phyloP scores from a whole-genome alignment of 2,113 vertebrate genomes.

The Entomyzon cyanotis region DNA sequence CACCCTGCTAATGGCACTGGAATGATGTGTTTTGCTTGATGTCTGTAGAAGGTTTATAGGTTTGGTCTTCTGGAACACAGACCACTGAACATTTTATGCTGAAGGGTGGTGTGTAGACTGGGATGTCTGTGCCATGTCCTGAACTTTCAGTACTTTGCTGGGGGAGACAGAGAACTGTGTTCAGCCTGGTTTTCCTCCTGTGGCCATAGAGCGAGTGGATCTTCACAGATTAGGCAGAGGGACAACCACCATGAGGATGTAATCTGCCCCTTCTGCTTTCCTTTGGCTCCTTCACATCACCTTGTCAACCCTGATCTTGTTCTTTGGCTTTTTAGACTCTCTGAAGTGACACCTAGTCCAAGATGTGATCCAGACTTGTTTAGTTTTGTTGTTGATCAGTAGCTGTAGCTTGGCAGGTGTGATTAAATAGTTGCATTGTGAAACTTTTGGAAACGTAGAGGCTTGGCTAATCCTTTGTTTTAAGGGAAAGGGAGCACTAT shows the following conservation, averaged over 20 bases:
- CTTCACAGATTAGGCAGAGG: background rate
- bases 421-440: background rate
- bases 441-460: background rate
- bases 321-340: background rate
- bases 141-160: background rate
- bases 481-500: background rate
- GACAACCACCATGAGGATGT: background rate
- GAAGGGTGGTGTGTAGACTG: rapidly evolving
- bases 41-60: background rate
- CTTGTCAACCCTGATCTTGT: background rate
- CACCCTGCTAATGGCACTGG: rapidly evolving
- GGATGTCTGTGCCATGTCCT: background rate
- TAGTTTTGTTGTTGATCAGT: background rate
- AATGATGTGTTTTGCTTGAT: background rate
- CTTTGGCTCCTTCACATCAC: background rate
- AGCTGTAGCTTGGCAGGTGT: background rate
- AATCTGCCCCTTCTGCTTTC: background rate
- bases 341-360: background rate
- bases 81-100: background rate
- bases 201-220: rapidly evolving
- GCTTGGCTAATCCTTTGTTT: background rate
- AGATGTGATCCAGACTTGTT: background rate
- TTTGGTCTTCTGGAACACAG: background rate
- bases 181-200: background rate
- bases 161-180: background rate